These are phyloP conservation scores for Venustoraphidia nigricollis DNA, from an alignment of 2,888 invertebrate species.

Conservation along the genomic window DNA sequence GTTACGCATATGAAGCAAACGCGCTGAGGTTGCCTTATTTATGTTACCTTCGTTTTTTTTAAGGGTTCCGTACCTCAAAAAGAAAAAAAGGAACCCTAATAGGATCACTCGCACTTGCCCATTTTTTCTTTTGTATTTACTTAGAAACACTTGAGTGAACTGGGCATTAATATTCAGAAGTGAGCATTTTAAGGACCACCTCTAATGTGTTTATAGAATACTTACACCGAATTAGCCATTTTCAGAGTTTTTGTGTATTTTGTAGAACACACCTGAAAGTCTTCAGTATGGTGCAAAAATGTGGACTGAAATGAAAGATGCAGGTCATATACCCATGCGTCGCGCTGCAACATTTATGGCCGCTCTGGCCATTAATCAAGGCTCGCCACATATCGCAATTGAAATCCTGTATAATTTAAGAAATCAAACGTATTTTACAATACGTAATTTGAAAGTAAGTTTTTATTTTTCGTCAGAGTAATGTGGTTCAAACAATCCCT, in stretches of 20 bases:
- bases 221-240: too few species aligned
- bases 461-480: neutral
- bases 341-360: constrained; percentile 47
- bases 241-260: constrained; percentile 15
- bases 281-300: constrained; percentile 44
- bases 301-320: constrained; percentile 39
- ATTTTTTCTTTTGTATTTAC: too few species aligned
- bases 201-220: too few species aligned
- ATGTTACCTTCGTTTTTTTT: too few species aligned
- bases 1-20: too few species aligned
- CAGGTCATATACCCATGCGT: constrained; percentile 41
- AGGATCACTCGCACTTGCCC: too few species aligned
- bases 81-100: too few species aligned
- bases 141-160: too few species aligned
- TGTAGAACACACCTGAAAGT: constrained; percentile 54
- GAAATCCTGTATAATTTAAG: constrained; percentile 41
- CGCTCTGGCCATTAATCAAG: constrained; percentile 50
- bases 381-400: constrained; percentile 46
- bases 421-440: constrained; percentile 46
- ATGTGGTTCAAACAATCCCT: neutral
- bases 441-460: constrained; percentile 50
- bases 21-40: too few species aligned
- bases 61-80: too few species aligned
- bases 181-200: too few species aligned
- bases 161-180: too few species aligned